Percentiles rank a stretch among this genome's conserved stretches.
Evolutionary conservation across 2,113 vertebrate species (phyloP).

Genomic region (Chascanopsetta lugubris): DNA sequence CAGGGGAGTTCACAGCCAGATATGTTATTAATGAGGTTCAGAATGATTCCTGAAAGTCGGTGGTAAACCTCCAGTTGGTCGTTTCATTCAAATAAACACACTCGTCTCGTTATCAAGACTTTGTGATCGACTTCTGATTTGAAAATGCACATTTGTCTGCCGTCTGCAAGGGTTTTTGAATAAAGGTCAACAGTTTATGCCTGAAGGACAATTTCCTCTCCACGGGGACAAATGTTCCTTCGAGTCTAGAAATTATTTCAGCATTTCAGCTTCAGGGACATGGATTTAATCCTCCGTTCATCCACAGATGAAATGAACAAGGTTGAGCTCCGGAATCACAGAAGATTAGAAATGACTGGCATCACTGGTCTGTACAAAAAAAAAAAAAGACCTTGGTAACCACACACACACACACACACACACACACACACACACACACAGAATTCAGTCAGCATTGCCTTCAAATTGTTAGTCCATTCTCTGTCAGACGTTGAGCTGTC

Average conservation of each 20-base stretch:
- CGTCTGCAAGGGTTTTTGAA: neutral
- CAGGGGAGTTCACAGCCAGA: neutral
- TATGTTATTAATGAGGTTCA: constrained; percentile 8
- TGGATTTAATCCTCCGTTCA: constrained; percentile 67
- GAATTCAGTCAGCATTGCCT: constrained; percentile 35
- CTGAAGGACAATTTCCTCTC: neutral
- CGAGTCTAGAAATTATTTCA: neutral
- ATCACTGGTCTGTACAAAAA: constrained; percentile 48
- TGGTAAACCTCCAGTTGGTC: neutral
- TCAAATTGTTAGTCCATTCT: constrained; percentile 15
- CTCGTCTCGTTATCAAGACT: neutral
- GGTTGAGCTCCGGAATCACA: constrained; percentile 55
- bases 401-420: neutral
- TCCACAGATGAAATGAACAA: constrained; percentile 53
- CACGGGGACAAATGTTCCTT: neutral
- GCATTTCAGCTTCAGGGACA: constrained; percentile 42
- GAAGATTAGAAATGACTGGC: constrained; percentile 65
- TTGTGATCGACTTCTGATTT: neutral
- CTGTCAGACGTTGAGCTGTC: constrained; percentile 12
- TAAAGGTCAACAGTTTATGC: neutral
- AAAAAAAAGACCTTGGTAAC: constrained; percentile 29
- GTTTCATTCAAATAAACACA: neutral
- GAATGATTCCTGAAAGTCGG: neutral
- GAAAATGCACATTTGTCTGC: neutral
- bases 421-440: neutral